phyloP scores from a whole-genome alignment of 2,797 vertebrate genomes.

The Gambelia wislizenii region DNA sequence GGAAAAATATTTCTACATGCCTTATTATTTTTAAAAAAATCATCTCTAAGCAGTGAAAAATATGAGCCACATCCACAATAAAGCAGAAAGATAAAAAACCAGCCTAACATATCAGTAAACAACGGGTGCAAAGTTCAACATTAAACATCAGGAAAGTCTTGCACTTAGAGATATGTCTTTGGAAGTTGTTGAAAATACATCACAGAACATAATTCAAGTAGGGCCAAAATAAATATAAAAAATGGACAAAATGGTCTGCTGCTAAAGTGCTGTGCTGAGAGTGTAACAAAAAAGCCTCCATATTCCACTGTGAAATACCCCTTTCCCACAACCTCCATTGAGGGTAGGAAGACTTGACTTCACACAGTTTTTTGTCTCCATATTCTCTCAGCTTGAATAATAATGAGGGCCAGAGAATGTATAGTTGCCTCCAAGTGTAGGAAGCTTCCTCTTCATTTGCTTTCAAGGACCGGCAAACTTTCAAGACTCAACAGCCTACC shows the following conservation, averaged over 20 bases:
- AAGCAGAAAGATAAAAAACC: background rate
- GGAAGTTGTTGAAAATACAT: background rate
- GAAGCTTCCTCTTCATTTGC: background rate
- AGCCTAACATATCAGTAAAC: background rate
- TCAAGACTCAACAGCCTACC: too few species aligned
- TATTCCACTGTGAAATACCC: background rate
- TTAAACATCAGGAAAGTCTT: background rate
- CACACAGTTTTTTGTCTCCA: background rate
- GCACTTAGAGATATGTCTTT: background rate
- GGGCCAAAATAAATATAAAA: too few species aligned
- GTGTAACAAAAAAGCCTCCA: background rate
- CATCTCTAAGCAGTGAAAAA: background rate
- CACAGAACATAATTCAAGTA: background rate
- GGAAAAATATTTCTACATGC: background rate
- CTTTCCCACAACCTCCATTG: background rate
- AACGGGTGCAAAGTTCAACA: background rate
- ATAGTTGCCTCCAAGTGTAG: background rate
- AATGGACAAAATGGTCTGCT: background rate
- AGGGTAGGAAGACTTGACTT: background rate
- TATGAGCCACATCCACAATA: background rate
- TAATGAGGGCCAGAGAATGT: background rate
- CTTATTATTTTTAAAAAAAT: background rate
- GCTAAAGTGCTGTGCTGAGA: background rate
- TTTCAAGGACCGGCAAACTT: too few species aligned
- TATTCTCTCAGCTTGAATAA: too few species aligned